Conservation (phyloP, 2,113 vertebrate species). For the Erythrolamprus reginae region DNA sequence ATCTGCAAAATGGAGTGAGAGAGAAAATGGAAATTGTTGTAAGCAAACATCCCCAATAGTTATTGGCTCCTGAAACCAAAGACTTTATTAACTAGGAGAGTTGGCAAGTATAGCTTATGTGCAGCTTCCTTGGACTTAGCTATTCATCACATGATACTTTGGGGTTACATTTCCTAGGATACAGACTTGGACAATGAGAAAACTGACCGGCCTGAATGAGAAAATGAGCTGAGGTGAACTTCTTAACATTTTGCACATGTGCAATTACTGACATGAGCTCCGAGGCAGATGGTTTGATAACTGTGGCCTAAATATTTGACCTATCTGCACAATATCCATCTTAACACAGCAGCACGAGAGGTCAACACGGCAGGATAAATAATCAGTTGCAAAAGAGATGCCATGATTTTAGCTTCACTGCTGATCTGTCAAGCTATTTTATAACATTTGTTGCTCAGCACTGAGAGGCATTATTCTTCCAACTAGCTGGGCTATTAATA, state of each 20-base stretch:
- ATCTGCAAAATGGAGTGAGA: no score
- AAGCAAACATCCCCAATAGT: not conserved
- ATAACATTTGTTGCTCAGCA: conserved; percentile 13
- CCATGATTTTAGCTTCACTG: conserved; percentile 31
- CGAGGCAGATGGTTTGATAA: conserved; percentile 16
- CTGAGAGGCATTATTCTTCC: conserved; percentile 38
- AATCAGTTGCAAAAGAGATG: not conserved
- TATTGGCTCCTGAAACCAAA: not conserved
- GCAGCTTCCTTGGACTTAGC: not conserved
- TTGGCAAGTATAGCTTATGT: not conserved
- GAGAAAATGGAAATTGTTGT: not conserved
- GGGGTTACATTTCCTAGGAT: not conserved
- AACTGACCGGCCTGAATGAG: not conserved
- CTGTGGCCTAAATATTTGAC: conserved; percentile 15
- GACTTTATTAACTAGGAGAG: not conserved
- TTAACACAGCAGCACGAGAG: conserved; percentile 3
- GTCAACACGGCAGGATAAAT: conserved; percentile 28
- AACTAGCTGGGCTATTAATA: conserved; percentile 29
- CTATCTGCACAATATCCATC: conserved; percentile 22
- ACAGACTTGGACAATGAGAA: not conserved
- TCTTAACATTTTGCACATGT: not conserved
- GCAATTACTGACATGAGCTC: conserved; percentile 9
- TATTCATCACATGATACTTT: not conserved
- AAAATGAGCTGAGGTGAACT: not conserved
- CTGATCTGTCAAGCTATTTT: conserved; percentile 19